Base-by-base conservation (phyloP, 2,888 invertebrate species). In the Esperia sulphurella region DNA sequence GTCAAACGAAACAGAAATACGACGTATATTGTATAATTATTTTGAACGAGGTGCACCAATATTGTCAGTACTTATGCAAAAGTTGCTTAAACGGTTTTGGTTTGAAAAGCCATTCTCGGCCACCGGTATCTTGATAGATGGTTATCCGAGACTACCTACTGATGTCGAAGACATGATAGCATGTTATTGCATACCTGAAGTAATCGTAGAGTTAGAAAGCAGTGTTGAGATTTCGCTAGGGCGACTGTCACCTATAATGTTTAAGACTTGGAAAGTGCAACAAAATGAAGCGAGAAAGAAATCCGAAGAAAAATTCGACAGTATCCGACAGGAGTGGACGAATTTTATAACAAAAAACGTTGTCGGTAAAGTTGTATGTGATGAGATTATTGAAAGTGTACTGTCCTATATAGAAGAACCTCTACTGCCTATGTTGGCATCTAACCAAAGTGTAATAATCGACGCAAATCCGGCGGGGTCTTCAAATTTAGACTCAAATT, bases 111-210 rank as follows among this genome's bases (percentile, higher is more conserved):
- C 92, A 0, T 90, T 81, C 62, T 72, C 68, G 14, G 61, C 68
- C 4, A 75, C 71, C 13, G 93, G 93, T 5, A 83, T 93, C 64
- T 79, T 93, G 38, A 66, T 94, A 37, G 92, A 93, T 68, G 92
- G 91, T 45, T 93, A 92, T 75, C 94, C 94, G 8, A 91, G 83
- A 67, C 70, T 90, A 50, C 68, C 85, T 6, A 72, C 76, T 43
- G 93, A 93, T 68, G 66, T 91, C 3, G 83, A 91, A 54, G 80
- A 87, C 37, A 91, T 93, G 85, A 50, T 82, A 5, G 61, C 82
- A 21, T 72, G 79, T 57, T 87, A 72, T 62, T 81, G 88, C 33
- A 83, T 93, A 45, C 93, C 94, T 0, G 93, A 93, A 68, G 59
- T 92, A 46, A 68, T 93, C 8, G 71, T 93, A 40, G 86, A 91